A percentile compares a stretch with the other conserved stretches of the same genome.
These are phyloP conservation scores for Drosophila koepferae DNA, from an alignment of 2,888 invertebrate genomes.

Conservation along the genomic window DNA sequence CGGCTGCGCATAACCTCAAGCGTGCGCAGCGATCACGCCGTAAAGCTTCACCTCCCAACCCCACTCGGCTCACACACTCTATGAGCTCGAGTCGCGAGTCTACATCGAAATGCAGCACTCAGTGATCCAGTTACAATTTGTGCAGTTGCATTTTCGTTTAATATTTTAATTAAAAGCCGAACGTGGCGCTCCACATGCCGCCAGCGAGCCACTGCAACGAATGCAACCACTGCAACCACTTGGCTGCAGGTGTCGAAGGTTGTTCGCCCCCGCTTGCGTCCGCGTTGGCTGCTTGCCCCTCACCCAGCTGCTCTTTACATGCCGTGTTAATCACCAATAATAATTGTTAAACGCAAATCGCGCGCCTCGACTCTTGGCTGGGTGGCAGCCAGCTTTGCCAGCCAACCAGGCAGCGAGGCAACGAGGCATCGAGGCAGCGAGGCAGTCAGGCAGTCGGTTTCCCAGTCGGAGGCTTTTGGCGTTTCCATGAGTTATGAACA, in stretches of 20 bases:
- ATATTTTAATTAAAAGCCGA: constrained; percentile 77
- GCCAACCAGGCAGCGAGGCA: constrained; percentile 9
- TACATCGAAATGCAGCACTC: constrained; percentile 11
- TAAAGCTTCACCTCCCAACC: background rate
- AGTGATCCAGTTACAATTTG: constrained; percentile 59
- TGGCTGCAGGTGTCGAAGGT: constrained; percentile 78
- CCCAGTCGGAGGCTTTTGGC: constrained; percentile 59
- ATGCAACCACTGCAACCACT: constrained; percentile 8
- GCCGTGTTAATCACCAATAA: constrained; percentile 81
- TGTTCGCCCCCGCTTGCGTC: constrained; percentile 44
- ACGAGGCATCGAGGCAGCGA: background rate
- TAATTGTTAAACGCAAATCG: constrained; percentile 80
- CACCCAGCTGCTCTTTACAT: constrained; percentile 61
- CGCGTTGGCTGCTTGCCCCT: background rate
- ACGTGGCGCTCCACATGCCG: constrained; percentile 73
- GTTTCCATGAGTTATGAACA: constrained; percentile 72
- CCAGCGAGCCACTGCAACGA: constrained; percentile 30
- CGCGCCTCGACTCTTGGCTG: constrained; percentile 42
- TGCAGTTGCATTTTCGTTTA: constrained; percentile 77
- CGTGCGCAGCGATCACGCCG: constrained; percentile 55
- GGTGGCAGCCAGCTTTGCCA: constrained; percentile 25
- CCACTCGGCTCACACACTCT: background rate
- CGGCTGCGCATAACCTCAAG: constrained; percentile 36
- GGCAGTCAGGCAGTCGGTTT: constrained; percentile 16
- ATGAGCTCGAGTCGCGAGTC: background rate